Evolutionary conservation across 1,140 invertebrate genomes (phyloP), one percentile per base, ranked within the genome.

Genomic region (Episyrphus balteatus): DNA sequence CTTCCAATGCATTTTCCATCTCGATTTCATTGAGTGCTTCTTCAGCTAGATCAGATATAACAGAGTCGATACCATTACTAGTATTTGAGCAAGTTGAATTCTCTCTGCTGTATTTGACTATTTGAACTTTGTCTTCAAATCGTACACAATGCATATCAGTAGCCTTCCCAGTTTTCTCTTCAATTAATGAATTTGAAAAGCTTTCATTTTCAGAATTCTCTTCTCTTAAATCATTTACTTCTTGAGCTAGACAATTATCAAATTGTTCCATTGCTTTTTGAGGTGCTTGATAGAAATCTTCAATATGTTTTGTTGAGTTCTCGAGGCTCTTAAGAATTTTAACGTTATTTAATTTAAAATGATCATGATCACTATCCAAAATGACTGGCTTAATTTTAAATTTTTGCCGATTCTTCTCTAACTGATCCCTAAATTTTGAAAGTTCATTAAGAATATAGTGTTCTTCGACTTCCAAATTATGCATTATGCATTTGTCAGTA

Each of bases 41-140:
- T 33, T 66, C 63, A 6, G 60, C 61, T 41, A 66, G 38, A 44
- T 66, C 63, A 0, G 63, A 66, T 32, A 66, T 63, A 11, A 64
- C 63, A 0, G 63, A 66, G 18, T 66, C 63, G 10, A 66, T 62
- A 42, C 57, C 63, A 43, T 62, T 58, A 38, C 63, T 66, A 7
- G 61, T 66, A 37, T 66, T 64, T 10, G 63, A 66, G 31, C 58
- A 62, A 11, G 42, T 56, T 9, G 63, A 66, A 3, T 49, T 44
- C 19, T 62, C 58, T 2, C 63, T 51, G 14, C 40, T 17, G 13
- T 45, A 43, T 7, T 48, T 45, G 13, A 51, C 48, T 14, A 52
- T 21, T 44, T 47, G 51, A 32, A 57, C 44, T 15, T 59, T 54
- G 41, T 66, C 59, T 15, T 64, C 58, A n/a, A 58, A 57, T 2